phyloP scores from a whole-genome alignment of 1,140 invertebrate genomes.

The Drosophila saltans region DNA sequence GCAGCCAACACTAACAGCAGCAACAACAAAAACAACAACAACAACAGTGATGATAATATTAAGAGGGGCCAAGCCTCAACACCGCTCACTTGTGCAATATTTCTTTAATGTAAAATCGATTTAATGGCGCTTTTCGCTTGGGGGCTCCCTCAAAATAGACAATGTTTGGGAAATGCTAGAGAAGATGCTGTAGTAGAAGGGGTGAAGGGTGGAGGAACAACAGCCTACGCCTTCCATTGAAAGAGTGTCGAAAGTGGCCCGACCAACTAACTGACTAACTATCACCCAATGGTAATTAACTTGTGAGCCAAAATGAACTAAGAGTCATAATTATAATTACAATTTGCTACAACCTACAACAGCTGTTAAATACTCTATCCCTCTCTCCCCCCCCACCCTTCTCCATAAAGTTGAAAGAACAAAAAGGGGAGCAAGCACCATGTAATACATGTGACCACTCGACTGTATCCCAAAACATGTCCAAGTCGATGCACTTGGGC shows the following conservation, averaged over 20 bases:
- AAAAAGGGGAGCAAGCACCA: background rate
- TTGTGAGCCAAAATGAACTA: constrained; percentile 2
- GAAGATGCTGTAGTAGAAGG: constrained; percentile 2
- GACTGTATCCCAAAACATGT: background rate
- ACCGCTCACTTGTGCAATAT: constrained; percentile 67
- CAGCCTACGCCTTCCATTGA: background rate
- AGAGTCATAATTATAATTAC: constrained; percentile 4
- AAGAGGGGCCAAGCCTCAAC: constrained; percentile 1
- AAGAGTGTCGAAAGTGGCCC: constrained; percentile 7
- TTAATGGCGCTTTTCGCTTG: constrained; percentile 72
- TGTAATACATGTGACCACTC: constrained; percentile 3
- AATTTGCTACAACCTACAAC: background rate
- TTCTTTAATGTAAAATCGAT: constrained; percentile 77
- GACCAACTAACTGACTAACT: background rate
- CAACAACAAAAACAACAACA: constrained; percentile 20
- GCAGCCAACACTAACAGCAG: constrained; percentile 15
- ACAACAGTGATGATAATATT: constrained; percentile 41
- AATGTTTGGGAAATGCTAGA: constrained; percentile 56
- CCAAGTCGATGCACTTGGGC: background rate
- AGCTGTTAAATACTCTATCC: background rate
- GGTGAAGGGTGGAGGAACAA: constrained; percentile 14
- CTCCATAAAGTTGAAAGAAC: background rate
- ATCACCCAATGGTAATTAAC: constrained; percentile 1
- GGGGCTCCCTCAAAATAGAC: constrained; percentile 69
- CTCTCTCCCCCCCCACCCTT: too few species aligned